A percentile compares a stretch with the other conserved stretches of the same genome.
Evolutionary conservation across 2,113 vertebrate species (phyloP).

Genomic region (Symphodus melops): DNA sequence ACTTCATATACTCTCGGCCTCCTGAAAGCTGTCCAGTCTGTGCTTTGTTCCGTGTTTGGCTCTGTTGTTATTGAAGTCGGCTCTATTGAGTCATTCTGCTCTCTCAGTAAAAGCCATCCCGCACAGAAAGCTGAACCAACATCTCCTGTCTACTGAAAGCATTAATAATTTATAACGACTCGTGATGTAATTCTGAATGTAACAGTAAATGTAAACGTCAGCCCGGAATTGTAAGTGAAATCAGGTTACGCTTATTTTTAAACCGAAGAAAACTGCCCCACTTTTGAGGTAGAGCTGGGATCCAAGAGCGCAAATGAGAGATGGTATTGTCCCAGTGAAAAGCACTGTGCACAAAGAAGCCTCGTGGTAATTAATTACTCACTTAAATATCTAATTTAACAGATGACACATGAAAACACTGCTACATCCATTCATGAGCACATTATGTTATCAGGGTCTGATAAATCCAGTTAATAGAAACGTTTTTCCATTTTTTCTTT

Average conservation of each 20-base stretch:
- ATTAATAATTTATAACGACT: constrained; percentile 26
- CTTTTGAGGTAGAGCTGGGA: constrained; percentile 30
- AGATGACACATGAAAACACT: not conserved
- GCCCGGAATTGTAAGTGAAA: constrained; percentile 25
- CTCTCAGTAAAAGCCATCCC: constrained; percentile 12
- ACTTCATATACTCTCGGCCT: constrained; percentile 37
- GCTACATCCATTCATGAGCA: constrained; percentile 1
- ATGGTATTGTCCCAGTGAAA: constrained; percentile 6
- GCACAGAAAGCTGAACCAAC: constrained; percentile 14
- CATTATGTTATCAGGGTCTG: not conserved
- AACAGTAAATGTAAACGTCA: constrained; percentile 46
- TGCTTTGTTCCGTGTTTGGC: constrained; percentile 30
- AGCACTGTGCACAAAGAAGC: constrained; percentile 1
- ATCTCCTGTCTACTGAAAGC: constrained; percentile 2
- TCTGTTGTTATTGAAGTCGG: constrained; percentile 1
- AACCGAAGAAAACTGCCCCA: constrained; percentile 27
- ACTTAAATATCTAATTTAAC: constrained; percentile 18
- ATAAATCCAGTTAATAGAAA: not conserved
- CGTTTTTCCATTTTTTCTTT: not conserved
- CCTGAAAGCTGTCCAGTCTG: constrained; percentile 23
- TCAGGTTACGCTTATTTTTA: constrained; percentile 57
- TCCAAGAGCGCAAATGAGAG: not conserved
- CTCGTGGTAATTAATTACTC: constrained; percentile 18
- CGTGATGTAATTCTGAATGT: constrained; percentile 47
- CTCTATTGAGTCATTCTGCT: constrained; percentile 14